Percentiles rank a stretch among this genome's conserved stretches.
These are phyloP conservation scores for Drosophila niveifrons DNA, from an alignment of 2,888 invertebrate genomes.

Conservation along the genomic window DNA sequence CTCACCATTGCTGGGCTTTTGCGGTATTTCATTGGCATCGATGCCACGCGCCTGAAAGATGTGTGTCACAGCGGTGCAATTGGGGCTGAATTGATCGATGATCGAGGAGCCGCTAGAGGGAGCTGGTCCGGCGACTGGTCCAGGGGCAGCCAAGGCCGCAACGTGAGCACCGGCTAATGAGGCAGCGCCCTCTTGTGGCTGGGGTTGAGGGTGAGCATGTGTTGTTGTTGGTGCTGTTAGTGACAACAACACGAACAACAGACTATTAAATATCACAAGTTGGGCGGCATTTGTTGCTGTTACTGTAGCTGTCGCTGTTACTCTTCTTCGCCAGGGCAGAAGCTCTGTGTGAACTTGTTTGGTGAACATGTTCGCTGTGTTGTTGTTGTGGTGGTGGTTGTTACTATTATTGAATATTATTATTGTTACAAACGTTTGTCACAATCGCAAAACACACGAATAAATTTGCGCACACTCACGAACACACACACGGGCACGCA, in stretches of 20 bases:
- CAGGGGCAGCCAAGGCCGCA: slow-evolving; percentile 69
- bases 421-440: slow-evolving; percentile 36
- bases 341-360: slow-evolving; percentile 26
- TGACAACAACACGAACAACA: slow-evolving; percentile 47
- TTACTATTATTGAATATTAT: slow-evolving; percentile 39
- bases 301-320: slow-evolving; percentile 38
- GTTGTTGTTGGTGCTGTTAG: slow-evolving; percentile 26
- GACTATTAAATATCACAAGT: slow-evolving; percentile 67
- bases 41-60: slow-evolving; percentile 86
- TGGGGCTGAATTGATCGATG: slow-evolving; percentile 84
- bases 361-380: slow-evolving; percentile 36
- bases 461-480: slow-evolving; percentile 15
- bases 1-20: slow-evolving; percentile 86
- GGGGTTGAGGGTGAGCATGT: slow-evolving; percentile 36
- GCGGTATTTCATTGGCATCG: slow-evolving; percentile 86
- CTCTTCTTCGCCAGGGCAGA: slow-evolving; percentile 52
- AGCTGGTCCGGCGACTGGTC: slow-evolving; percentile 48
- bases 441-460: slow-evolving; percentile 46
- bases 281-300: slow-evolving; percentile 39
- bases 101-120: slow-evolving; percentile 70
- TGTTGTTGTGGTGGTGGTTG: slow-evolving; percentile 16
- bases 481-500: slow-evolving; percentile 28
- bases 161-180: slow-evolving; percentile 35
- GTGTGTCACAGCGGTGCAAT: slow-evolving; percentile 86
- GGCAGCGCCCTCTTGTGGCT: slow-evolving; percentile 30